Base-by-base conservation (phyloP, 2,888 invertebrate genomes). In the Allygus modestus region DNA sequence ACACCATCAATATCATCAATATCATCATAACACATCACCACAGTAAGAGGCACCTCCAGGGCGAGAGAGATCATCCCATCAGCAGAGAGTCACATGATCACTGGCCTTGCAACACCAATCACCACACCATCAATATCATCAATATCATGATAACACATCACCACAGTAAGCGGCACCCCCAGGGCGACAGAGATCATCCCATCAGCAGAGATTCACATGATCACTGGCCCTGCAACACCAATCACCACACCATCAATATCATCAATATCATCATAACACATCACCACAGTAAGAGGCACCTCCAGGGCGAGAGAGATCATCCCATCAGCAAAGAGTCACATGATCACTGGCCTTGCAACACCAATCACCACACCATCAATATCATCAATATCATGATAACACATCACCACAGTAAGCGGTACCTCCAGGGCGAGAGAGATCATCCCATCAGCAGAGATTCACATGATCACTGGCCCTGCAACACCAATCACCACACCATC, bases 21-120 rank as follows among this genome's bases (percentile, higher is more conserved):
- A 96, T 88, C 94, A 90, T 88, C 96, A 96, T 88, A 95, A n/a
- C n/a, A n/a, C n/a, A n/a, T n/a, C n/a, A 90, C 88, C 89, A 95
- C 92, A 89, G 94, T 92, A 88, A 94, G 92, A 90, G 92, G 93
- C 88, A 95, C 92, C 69, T 75, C 84, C 82, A 87, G 85, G 84
- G n/a, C n/a, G n/a, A n/a, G n/a, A n/a, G 86, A 86, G 77, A 81
- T 58, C 58, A 58, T 58, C 58, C 58, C 51, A 58, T 58, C 58
- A 58, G 58, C 58, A 58, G 58, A 58, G 58, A 58, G 58, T 58
- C 58, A 58, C 58, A 58, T 58, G 58, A 23, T 23, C 58, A 58
- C 58, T 23, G 51, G 58, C 26, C 26, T 23, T 58, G 58, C 4
- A 58, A 51, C 12, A 51, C 2, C n/a, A n/a, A 65, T 26, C 26